Base-by-base conservation (phyloP, 2,888 invertebrate genomes). In the Drosophila histrio region DNA sequence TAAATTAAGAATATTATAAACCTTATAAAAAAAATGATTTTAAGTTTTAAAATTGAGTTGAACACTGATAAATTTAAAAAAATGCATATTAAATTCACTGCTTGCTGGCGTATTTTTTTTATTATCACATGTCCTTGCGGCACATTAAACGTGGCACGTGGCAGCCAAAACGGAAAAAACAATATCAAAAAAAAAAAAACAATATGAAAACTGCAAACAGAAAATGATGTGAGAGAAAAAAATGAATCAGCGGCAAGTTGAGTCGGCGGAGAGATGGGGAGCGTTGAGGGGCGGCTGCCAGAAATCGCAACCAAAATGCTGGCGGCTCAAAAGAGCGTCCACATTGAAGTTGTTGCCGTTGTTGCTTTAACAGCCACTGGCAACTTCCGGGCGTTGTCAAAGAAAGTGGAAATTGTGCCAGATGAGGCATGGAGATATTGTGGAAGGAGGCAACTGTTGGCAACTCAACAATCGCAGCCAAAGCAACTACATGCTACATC, bases 401-500 rank as follows among this genome's bases (percentile, higher is more conserved):
- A 69, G 75, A 74, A 58, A 75, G 74, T 75, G 74, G 78, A 75
- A 75, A 75, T 59, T 78, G 72, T 72, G 72, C 72, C 72, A 72
- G 65, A 72, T 71, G 72, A 72, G 71, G 53, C 72, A 71, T 71
- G 53, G 39, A n/a, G 21, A 49, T 17, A 41, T 28, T 39, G 39
- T 39, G 4, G 13, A 24, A 13, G 22, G 15, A 11, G 34, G 17
- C 1, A 32, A 30, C 34, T 30, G 28, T 19, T 52, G 50, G 26
- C 50, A 47, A 47, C 63, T 63, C 46, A 59, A 66, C 73, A 57
- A 58, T 61, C 50, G 68, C 68, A 50, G 60, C 19, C 47, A 19
- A 22, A 57, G 60, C 72, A 72, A 84, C 77, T 82, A 82, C 72
- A 88, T 76, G 82, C 66, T 58, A 79, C 88, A 88, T 88, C 84